phyloP scores from a whole-genome alignment of 92 coral and sea anemone genomes.

The Meandrina meandrites region DNA sequence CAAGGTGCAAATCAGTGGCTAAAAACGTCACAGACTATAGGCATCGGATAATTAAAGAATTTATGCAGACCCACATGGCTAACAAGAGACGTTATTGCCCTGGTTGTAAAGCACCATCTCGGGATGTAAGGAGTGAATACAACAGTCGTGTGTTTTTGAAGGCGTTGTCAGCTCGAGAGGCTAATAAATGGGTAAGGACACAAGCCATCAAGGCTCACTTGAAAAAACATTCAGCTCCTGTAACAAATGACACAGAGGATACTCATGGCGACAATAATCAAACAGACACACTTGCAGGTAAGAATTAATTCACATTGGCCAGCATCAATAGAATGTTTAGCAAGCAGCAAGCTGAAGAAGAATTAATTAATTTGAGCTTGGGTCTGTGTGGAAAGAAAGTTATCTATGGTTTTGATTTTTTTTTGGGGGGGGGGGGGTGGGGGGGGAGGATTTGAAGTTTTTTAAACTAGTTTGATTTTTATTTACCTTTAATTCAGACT shows the following conservation, averaged over 20 bases:
- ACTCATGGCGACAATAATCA: slow-evolving; percentile 1
- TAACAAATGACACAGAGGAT: background rate
- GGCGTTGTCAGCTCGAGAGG: slow-evolving; percentile 78
- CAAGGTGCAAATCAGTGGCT: slow-evolving; percentile 71
- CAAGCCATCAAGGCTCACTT: slow-evolving; percentile 43
- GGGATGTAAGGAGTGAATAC: slow-evolving; percentile 83
- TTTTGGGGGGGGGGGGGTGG: too few species aligned
- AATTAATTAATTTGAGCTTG: too few species aligned
- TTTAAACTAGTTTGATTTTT: too few species aligned
- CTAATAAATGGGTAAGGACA: slow-evolving; percentile 75
- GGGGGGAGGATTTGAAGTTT: too few species aligned
- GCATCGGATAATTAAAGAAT: slow-evolving; percentile 77
- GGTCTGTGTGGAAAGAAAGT: too few species aligned
- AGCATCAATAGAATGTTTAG: too few species aligned
- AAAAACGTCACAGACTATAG: slow-evolving; percentile 89
- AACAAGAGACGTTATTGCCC: slow-evolving; percentile 71
- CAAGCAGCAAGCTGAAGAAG: too few species aligned
- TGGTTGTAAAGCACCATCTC: slow-evolving; percentile 84
- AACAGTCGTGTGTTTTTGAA: slow-evolving; percentile 74
- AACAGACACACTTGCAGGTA: slow-evolving; percentile 1
- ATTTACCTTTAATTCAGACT: too few species aligned
- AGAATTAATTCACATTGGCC: background rate
- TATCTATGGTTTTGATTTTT: too few species aligned
- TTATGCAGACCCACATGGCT: slow-evolving; percentile 66
- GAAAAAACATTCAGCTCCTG: background rate